A percentile compares a stretch with the other conserved stretches of the same genome.
Conservation (phyloP, 2,797 vertebrate genomes). For the Cyprinodon diabolis region DNA sequence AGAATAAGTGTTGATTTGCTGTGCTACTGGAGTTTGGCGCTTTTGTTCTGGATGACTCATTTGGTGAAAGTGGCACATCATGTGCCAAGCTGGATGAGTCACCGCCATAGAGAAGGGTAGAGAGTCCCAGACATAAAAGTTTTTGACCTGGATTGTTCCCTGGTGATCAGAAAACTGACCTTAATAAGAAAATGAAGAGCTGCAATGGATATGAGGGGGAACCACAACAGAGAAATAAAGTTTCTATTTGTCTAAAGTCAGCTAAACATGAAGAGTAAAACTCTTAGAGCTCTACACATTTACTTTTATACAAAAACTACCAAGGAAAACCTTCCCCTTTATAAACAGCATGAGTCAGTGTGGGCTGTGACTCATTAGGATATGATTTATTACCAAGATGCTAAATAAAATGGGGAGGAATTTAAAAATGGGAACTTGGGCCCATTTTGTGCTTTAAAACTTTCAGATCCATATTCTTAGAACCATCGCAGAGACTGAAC, state of each 20-base stretch:
- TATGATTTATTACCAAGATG: conserved; percentile 26
- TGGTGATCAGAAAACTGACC: conserved; percentile 43
- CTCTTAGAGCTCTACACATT: conserved; percentile 15
- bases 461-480: conserved; percentile 56
- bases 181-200: conserved; percentile 9
- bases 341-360: conserved; percentile 11
- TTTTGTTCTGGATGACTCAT: conserved; percentile 77
- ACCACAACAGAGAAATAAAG: neutral
- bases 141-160: conserved; percentile 54
- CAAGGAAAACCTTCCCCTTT: conserved; percentile 35
- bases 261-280: neutral
- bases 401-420: conserved; percentile 48
- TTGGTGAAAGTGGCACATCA: conserved; percentile 77
- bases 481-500: conserved; percentile 1
- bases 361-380: conserved; percentile 52
- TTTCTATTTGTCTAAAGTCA: neutral
- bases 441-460: conserved; percentile 27
- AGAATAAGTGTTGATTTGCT: conserved; percentile 32
- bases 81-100: conserved; percentile 78
- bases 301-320: conserved; percentile 17
- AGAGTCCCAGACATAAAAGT: conserved; percentile 43
- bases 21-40: conserved; percentile 47
- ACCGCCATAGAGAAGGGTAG: conserved; percentile 50
- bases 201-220: neutral
- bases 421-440: conserved; percentile 57